These are phyloP conservation scores for Pterophyllum scalare DNA, from an alignment of 2,113 vertebrate genomes.

Conservation along the genomic window DNA sequence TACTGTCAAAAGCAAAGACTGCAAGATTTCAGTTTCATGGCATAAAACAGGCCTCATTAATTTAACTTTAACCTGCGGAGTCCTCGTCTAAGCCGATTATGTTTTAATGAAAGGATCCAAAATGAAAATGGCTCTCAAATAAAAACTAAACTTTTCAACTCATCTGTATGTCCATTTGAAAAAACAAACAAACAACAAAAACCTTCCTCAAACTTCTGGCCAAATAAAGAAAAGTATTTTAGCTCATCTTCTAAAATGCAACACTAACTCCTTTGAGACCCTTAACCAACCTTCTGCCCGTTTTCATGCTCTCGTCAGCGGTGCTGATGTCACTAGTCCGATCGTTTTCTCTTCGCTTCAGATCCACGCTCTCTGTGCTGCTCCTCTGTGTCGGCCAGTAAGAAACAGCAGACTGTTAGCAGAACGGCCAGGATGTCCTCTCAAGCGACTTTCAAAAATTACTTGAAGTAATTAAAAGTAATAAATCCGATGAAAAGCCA, in stretches of 20 bases:
- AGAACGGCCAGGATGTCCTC: accelerated
- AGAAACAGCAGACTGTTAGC: constrained; percentile 12
- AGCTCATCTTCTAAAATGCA: neutral
- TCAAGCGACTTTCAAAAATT: neutral
- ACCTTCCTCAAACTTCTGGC: neutral
- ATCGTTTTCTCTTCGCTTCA: constrained; percentile 62
- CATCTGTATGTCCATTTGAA: neutral
- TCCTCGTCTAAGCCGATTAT: neutral
- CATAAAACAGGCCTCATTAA: neutral
- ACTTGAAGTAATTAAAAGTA: neutral
- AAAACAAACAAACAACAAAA: neutral
- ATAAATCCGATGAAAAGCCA: neutral
- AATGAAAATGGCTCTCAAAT: neutral
- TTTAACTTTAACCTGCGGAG: neutral
- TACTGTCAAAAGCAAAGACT: neutral
- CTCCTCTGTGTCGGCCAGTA: constrained; percentile 48
- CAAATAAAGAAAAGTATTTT: neutral
- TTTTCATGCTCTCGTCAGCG: constrained; percentile 73
- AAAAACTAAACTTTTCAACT: neutral
- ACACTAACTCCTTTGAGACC: neutral
- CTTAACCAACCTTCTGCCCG: constrained; percentile 68
- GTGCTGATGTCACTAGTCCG: constrained; percentile 72
- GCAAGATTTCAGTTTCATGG: neutral
- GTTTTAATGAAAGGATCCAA: neutral
- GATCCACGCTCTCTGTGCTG: constrained; percentile 55